These are phyloP conservation scores for Phenacoccus solenopsis DNA, from an alignment of 1,140 invertebrate genomes.

Conservation along the genomic window DNA sequence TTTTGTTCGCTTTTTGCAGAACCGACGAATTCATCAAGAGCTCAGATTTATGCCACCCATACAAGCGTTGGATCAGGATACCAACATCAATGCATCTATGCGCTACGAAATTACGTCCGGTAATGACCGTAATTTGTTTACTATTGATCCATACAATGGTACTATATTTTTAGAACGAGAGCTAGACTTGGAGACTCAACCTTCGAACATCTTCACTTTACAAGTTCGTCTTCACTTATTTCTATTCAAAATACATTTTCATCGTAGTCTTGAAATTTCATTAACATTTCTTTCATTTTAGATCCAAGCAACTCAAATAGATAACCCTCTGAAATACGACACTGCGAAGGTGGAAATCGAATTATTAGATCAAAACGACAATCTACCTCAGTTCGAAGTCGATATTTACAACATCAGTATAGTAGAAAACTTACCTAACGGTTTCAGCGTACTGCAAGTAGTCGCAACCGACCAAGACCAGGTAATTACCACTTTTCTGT, in stretches of 20 bases:
- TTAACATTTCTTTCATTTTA: constrained; percentile 18
- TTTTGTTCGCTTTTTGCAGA: constrained; percentile 35
- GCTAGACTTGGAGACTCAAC: constrained; percentile 61
- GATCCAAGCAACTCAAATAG: constrained; percentile 59
- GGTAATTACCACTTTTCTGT: constrained; percentile 30
- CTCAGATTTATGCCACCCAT: constrained; percentile 56
- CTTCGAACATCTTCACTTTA: constrained; percentile 57
- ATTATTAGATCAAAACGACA: constrained; percentile 69
- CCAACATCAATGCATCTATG: constrained; percentile 49
- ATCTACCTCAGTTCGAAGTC: constrained; percentile 70
- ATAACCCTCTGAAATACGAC: constrained; percentile 61
- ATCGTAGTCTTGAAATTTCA: background rate
- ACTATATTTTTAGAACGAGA: constrained; percentile 60
- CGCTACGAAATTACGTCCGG: constrained; percentile 61
- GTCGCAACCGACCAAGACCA: constrained; percentile 64
- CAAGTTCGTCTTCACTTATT: constrained; percentile 41
- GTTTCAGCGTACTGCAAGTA: constrained; percentile 67
- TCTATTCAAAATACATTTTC: no score
- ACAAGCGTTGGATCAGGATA: constrained; percentile 60
- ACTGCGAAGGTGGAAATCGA: constrained; percentile 61
- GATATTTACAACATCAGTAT: constrained; percentile 83
- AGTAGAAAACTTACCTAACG: constrained; percentile 77
- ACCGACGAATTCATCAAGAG: constrained; percentile 48
- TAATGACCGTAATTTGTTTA: constrained; percentile 56
- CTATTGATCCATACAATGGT: constrained; percentile 56